Evolutionary conservation across 2,888 invertebrate species (phyloP), one percentile per base, ranked within the genome.

Genomic region (Chirona hameri): DNA sequence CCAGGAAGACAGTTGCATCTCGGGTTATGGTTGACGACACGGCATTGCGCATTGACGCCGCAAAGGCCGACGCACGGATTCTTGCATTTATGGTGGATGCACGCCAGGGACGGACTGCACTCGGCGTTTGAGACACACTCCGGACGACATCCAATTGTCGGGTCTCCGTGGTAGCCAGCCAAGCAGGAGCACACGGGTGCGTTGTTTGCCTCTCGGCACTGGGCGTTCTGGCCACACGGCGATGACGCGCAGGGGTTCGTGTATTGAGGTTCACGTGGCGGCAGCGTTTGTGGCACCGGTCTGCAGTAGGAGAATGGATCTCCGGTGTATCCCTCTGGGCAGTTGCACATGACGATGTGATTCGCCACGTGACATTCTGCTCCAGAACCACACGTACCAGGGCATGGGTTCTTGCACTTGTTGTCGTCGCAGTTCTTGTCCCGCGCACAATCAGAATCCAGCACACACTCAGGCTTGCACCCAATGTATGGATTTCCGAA

Each of bases 101-200:
- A 95, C 24, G 94, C 95, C 27, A 95, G 94, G 82, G 85, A 85
- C 92, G 91, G 88, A 93, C 90, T 87, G 87, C 95, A 95, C 87
- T 95, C 95, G 0, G 94, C 92, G 87, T 94, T 95, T 83, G 94
- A 92, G 85, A 94, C 92, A 87, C 95, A 95, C 89, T 95, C 93
- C 86, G 95, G 93, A 92, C 85, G 93, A 91, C 95, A 95, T 72
- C 93, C 93, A 27, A 48, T 83, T 0, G 52, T 52, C 31, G 95
- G 95, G 84, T 92, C 92, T 82, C 94, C 95, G 81, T 93, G 90
- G 86, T 93, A 95, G 86, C 92, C 93, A 0, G 93, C 93, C 85
- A 93, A 90, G 86, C 95, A 96, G 0, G 95, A 94, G 87, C 96
- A 96, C 52, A 52, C 46, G 72, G n/a, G n/a, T n/a, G n/a, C n/a